phyloP scores from a whole-genome alignment of 2,797 vertebrate genomes.

The Pterois miles region DNA sequence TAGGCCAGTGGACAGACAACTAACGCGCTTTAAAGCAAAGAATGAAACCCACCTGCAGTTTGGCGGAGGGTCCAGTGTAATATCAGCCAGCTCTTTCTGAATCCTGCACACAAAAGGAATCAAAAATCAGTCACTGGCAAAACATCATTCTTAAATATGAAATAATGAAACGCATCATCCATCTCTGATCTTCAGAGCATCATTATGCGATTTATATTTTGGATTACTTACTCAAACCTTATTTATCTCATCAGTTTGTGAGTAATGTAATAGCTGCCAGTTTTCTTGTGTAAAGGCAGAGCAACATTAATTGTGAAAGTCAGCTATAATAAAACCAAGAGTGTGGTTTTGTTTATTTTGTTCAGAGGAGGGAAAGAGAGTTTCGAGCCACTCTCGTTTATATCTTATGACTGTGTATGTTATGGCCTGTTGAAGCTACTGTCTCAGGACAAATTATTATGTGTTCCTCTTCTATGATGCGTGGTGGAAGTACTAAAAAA shows the following conservation, averaged over 20 bases:
- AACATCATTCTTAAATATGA: too few species aligned
- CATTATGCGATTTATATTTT: not conserved
- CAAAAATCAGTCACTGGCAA: not conserved
- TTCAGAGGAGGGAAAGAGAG: constrained; percentile 13
- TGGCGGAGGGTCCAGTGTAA: constrained; percentile 95
- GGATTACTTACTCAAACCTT: not conserved
- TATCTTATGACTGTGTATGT: not conserved
- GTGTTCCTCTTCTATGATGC: constrained; percentile 14
- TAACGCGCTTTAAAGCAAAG: not conserved
- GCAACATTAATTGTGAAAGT: not conserved
- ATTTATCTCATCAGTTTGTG: not conserved
- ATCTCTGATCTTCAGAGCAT: not conserved
- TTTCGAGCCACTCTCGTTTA: not conserved
- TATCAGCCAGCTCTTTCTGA: constrained; percentile 97
- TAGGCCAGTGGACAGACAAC: not conserved
- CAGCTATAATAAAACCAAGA: not conserved
- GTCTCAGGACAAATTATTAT: not conserved
- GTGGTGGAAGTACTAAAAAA: not conserved
- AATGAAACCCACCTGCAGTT: constrained; percentile 91
- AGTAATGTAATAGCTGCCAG: not conserved
- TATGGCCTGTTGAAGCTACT: not conserved
- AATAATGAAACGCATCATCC: not conserved
- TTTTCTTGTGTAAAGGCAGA: not conserved
- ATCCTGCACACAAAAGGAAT: constrained; percentile 83
- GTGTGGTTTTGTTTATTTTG: not conserved